Conservation (phyloP, 2,888 invertebrate genomes). For the Blastobasis lacticolella region DNA sequence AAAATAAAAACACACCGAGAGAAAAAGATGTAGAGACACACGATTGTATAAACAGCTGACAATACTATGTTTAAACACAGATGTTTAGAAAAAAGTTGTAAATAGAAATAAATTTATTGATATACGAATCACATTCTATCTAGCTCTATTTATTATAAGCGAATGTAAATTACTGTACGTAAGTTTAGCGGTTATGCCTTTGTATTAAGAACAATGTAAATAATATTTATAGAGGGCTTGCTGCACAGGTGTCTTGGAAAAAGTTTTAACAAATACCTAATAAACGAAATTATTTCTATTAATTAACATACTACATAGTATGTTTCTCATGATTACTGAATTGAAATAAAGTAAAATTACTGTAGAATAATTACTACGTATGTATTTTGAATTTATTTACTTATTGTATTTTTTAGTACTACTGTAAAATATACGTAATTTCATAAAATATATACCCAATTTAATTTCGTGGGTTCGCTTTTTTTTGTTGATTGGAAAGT, state of each 20-base stretch:
- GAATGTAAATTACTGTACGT: constrained; percentile 54
- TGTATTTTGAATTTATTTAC: too few relatives aligned
- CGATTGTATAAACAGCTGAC: constrained; percentile 67
- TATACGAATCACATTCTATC: constrained; percentile 66
- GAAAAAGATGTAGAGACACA: constrained; percentile 48
- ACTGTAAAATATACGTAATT: not conserved
- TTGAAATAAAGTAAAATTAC: too few relatives aligned
- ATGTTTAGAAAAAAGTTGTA: constrained; percentile 47
- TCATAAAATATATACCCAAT: not conserved
- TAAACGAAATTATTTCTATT: too few relatives aligned
- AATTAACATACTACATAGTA: too few relatives aligned
- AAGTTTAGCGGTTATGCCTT: constrained; percentile 19
- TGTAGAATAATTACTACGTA: too few relatives aligned
- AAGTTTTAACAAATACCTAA: not conserved
- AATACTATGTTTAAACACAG: constrained; percentile 67
- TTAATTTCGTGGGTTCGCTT: not conserved
- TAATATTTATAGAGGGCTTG: constrained; percentile 30
- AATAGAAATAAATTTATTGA: constrained; percentile 50
- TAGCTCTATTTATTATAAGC: constrained; percentile 42
- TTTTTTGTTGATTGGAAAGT: constrained; percentile 5
- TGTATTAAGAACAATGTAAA: constrained; percentile 37
- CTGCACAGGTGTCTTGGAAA: constrained; percentile 11
- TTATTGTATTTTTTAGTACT: too few relatives aligned
- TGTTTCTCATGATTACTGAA: too few relatives aligned
- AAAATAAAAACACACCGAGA: constrained; percentile 21